Conservation (phyloP, 1,140 invertebrate genomes). For the Drosophila littoralis region DNA sequence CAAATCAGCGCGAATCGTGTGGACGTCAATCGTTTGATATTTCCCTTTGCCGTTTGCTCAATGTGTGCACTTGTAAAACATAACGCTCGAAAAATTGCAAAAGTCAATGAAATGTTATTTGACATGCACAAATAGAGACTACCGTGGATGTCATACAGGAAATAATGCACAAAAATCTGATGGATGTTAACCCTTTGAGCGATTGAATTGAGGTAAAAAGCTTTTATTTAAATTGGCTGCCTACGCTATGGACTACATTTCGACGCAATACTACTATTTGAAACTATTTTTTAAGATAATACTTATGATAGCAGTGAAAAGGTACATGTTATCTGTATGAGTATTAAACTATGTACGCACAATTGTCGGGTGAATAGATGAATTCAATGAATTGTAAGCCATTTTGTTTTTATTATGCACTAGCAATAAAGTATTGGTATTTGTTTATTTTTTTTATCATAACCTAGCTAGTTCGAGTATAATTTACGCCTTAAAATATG, state of each 20-base stretch:
- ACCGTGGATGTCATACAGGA: not conserved
- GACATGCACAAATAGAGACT: constrained; percentile 40
- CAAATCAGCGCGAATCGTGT: constrained; percentile 23
- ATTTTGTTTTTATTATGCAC: too few relatives aligned
- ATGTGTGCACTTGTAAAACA: constrained; percentile 44
- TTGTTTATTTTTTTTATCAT: too few relatives aligned
- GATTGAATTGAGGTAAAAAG: not conserved
- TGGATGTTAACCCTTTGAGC: not conserved
- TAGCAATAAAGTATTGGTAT: too few relatives aligned
- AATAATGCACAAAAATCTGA: not conserved
- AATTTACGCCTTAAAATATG: too few relatives aligned
- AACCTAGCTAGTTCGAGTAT: too few relatives aligned
- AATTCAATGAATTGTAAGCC: too few relatives aligned
- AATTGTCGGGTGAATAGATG: too few relatives aligned
- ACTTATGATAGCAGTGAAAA: too few relatives aligned
- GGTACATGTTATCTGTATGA: too few relatives aligned
- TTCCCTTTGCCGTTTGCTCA: constrained; percentile 4
- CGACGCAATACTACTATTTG: too few relatives aligned
- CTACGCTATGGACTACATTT: not conserved
- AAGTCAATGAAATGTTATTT: constrained; percentile 47
- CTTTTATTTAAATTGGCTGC: not conserved
- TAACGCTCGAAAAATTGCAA: constrained; percentile 25
- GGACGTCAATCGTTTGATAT: constrained; percentile 10
- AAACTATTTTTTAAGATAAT: too few relatives aligned
- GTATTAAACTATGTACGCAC: too few relatives aligned